Base-by-base conservation (phyloP, 2,888 invertebrate species). In the Drosophila buzzatii region DNA sequence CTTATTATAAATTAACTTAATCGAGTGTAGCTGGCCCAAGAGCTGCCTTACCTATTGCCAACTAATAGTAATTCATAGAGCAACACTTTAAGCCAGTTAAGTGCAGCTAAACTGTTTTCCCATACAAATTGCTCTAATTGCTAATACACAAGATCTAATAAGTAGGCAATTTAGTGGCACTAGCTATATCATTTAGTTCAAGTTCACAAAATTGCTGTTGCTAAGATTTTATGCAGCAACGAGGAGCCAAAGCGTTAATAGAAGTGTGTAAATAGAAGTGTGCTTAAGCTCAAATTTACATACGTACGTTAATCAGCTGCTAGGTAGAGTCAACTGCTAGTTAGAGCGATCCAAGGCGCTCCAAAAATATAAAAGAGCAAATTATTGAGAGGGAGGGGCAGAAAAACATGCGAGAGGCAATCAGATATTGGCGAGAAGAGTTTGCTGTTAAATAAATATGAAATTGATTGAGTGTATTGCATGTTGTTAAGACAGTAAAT, bases 1-100 rank as follows among this genome's bases (percentile, higher is more conserved):
- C 47, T 49, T 31, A 27, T 8, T 52, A 41, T 27, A 53, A 37
- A 18, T 64, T 51, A 41, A 73, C 52, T 49, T 59, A 49, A 59
- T 52, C 56, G 56, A 33, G 42, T 12, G 20, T 37, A 33, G 45
- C 44, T n/a, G 5, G 33, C 31, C 47, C 2, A 47, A 10, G 27
- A 47, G 47, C n/a, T n/a, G 47, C 16, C 16, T 27, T n/a, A n/a
- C n/a, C n/a, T n/a, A n/a, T n/a, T n/a, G n/a, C n/a, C n/a, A n/a
- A n/a, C n/a, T n/a, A 49, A 51, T 51, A 33, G 51, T 33, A 52
- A 52, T 31, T 60, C 14, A n/a, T 59, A 33, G 57, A 20, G 44
- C 16, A 35, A 12, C 14, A 9, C 18, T 35, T 52, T 35, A 52
- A 52, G 51, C 31, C 31, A 33, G 6, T 33, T 33, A 18, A 51